Base-by-base conservation (phyloP, 1,140 invertebrate species). In the Eubasilissa regina region DNA sequence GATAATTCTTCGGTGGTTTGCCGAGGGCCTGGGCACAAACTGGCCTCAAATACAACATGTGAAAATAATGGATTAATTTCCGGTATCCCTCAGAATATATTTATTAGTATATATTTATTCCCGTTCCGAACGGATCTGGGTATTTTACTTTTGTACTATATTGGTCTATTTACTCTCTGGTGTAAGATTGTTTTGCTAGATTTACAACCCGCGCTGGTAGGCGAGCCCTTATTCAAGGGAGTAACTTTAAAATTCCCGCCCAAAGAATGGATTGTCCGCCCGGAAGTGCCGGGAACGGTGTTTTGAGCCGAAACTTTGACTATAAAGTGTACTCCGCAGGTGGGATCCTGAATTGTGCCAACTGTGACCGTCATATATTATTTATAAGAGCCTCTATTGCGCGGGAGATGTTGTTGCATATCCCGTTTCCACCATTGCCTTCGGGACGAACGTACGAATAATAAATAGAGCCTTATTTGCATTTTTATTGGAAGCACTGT, bases 401-500 rank as follows among this genome's bases (percentile, higher is more conserved):
- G 0, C 8, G 4, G 17, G 60, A 53, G 47, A n/a, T 51, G 15
- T 25, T 70, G 66, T 70, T 70, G 66, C 66, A 70, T 35, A 35
- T 66, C 35, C 62, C 17, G 21, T 19, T 15, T 58, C 17, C 17
- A 12, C 21, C 25, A 15, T 51, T 17, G 17, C 66, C 66, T 70
- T 11, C 58, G 58, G 58, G 58, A 62, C 58, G 58, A 62, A 62
- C 25, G 58, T 21, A 13, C 66, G 12, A 70, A 70, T 70, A 70
- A 53, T 70, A 70, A 19, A 70, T 25, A 45, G 43, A 1, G 45
- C 17, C 45, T 51, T 70, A 70, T 70, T 70, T 70, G 66, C 66
- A 70, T 70, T 70, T 70, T 45, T 70, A 70, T 70, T 70, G 66
- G 66, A 48, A 51, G 66, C 66, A 70, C 47, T 70, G 66, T n/a